Percentiles rank a stretch among this genome's conserved stretches.
These are phyloP conservation scores for Tetrao urogallus DNA, from an alignment of 2,113 vertebrate species.

Conservation along the genomic window DNA sequence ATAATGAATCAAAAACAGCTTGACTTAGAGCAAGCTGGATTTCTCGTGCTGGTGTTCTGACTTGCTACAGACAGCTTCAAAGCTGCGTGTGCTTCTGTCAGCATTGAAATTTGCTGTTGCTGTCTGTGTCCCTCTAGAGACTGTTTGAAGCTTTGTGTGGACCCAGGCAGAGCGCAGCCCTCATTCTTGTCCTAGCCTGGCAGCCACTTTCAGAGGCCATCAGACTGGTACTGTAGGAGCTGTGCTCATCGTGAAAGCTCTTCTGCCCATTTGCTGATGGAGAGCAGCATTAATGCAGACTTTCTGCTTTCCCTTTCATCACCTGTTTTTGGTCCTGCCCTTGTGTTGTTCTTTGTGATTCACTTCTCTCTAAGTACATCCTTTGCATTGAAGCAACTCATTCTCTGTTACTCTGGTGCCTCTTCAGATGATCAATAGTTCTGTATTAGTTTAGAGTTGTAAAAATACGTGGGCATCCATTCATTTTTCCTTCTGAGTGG, in stretches of 20 bases:
- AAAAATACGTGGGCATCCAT: neutral
- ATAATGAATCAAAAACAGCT: conserved; percentile 52
- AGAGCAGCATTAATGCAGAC: neutral
- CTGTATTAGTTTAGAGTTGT: neutral
- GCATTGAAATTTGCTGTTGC: neutral
- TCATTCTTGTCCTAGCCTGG: neutral
- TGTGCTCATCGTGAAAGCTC: neutral
- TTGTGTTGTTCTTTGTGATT: neutral
- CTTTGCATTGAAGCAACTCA: neutral
- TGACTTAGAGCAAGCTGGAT: conserved; percentile 6
- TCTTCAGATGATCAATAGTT: neutral
- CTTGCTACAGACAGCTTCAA: conserved; percentile 19
- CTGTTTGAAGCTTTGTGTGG: neutral
- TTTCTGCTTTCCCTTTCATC: neutral
- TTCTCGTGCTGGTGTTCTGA: conserved; percentile 50
- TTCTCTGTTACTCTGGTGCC: neutral
- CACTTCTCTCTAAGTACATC: neutral
- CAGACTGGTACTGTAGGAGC: neutral
- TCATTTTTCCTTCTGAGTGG: neutral
- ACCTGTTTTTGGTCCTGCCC: neutral
- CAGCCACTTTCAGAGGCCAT: neutral
- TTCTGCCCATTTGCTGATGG: neutral
- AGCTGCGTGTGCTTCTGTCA: neutral
- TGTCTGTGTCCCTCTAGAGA: neutral
- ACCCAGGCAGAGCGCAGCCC: neutral